Percentiles rank a stretch among this genome's conserved stretches.
Conservation (phyloP, 2,113 vertebrate species). For the Carassius carassius region DNA sequence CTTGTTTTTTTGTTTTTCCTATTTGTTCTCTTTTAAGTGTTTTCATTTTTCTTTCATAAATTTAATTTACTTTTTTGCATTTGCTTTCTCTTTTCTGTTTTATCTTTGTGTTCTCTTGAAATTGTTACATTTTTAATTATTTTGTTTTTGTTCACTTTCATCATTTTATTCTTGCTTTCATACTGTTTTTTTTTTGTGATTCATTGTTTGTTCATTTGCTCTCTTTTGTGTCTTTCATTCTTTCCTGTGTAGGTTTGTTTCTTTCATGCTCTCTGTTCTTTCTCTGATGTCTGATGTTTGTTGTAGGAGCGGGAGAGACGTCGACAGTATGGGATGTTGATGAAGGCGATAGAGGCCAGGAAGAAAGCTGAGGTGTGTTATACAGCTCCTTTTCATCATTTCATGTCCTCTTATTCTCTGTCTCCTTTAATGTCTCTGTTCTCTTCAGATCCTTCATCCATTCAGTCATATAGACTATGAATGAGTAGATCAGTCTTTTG, state of each 20-base stretch:
- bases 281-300: slow-evolving; percentile 68
- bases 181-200: not conserved
- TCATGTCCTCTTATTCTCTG: not conserved
- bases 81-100: not conserved
- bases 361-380: slow-evolving; percentile 90
- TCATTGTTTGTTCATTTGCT: not conserved
- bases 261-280: not conserved
- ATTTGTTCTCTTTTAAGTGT: not conserved
- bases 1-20: not conserved
- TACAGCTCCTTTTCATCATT: not conserved
- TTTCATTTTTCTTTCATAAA: not conserved
- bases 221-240: not conserved
- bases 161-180: not conserved
- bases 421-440: too few relatives aligned
- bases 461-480: not conserved
- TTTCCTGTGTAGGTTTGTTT: not conserved
- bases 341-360: slow-evolving; percentile 93
- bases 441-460: too few relatives aligned
- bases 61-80: not conserved
- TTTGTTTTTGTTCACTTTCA: not conserved
- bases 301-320: slow-evolving; percentile 90
- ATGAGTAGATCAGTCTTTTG: slow-evolving; percentile 11
- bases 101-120: too few relatives aligned
- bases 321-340: slow-evolving; percentile 91
- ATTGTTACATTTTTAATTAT: not conserved